A percentile compares a stretch with the other conserved stretches of the same genome.
Evolutionary conservation across 2,797 vertebrate genomes (phyloP).

Genomic region (Rhabdophis nuchalis): DNA sequence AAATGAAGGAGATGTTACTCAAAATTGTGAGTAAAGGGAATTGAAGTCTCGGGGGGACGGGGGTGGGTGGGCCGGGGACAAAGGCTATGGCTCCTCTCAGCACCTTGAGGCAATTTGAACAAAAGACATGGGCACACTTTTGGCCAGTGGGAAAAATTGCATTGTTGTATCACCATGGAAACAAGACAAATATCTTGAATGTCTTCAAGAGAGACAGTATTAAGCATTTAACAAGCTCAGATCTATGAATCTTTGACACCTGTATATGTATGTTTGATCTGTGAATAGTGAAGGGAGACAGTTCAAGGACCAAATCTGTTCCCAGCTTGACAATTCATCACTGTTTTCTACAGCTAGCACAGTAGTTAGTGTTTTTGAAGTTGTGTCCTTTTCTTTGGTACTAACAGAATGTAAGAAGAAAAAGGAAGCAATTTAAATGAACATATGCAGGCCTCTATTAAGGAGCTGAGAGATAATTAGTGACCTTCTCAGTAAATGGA

Average conservation of each 20-base stretch:
- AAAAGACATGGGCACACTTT: neutral
- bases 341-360: neutral
- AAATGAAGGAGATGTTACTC: neutral
- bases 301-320: constrained; percentile 9
- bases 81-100: neutral
- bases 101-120: neutral
- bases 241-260: neutral
- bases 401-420: neutral
- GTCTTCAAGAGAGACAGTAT: neutral
- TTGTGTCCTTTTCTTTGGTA: constrained; percentile 11
- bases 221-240: neutral
- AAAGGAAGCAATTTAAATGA: neutral
- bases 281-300: neutral
- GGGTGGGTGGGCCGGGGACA: neutral
- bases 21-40: neutral
- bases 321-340: neutral
- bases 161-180: accelerated
- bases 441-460: neutral
- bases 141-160: neutral
- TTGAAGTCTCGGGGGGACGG: accelerated
- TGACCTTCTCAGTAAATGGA: neutral
- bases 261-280: neutral
- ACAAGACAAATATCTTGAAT: neutral
- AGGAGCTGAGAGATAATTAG: neutral
- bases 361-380: constrained; percentile 14